These are phyloP conservation scores for Zenarchopterus dispar DNA, from an alignment of 2,797 vertebrate genomes.

Conservation along the genomic window DNA sequence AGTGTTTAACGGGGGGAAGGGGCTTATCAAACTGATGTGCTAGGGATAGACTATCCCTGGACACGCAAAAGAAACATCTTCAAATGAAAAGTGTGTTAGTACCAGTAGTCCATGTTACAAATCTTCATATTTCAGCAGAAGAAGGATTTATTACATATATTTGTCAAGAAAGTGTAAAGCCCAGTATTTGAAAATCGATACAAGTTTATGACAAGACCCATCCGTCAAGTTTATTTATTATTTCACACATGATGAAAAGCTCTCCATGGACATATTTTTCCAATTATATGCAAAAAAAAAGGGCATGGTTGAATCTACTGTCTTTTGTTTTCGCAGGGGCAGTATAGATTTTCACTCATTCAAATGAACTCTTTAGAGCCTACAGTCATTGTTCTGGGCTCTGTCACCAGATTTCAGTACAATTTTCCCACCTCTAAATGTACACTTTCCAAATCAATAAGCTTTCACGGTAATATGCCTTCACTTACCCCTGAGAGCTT, in stretches of 20 bases:
- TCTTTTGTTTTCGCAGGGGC: conserved; percentile 44
- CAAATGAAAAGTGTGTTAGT: conserved; percentile 14
- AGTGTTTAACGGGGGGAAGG: conserved; percentile 68
- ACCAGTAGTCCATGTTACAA: not conserved
- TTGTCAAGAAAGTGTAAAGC: conserved; percentile 58
- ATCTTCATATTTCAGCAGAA: conserved; percentile 23
- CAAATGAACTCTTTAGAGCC: conserved; percentile 63
- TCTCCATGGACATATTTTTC: conserved; percentile 58
- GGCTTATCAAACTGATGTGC: conserved; percentile 50
- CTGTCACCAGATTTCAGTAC: conserved; percentile 41
- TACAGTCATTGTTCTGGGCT: conserved; percentile 47
- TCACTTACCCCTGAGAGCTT: conserved; percentile 51
- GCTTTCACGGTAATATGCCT: conserved; percentile 70
- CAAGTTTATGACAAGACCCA: conserved; percentile 54
- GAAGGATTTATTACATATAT: conserved; percentile 59
- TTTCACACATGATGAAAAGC: conserved; percentile 36
- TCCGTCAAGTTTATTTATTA: conserved; percentile 78
- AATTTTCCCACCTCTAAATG: conserved; percentile 52
- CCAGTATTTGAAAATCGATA: conserved; percentile 73
- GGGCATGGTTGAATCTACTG: conserved; percentile 22
- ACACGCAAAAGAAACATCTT: conserved; percentile 34
- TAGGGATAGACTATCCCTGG: conserved; percentile 40
- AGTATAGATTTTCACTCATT: conserved; percentile 73
- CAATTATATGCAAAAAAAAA: conserved; percentile 66
- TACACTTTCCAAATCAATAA: conserved; percentile 77